These are phyloP conservation scores for Eulemur mongoz DNA, from an alignment of 2,797 vertebrate species.

Conservation along the genomic window DNA sequence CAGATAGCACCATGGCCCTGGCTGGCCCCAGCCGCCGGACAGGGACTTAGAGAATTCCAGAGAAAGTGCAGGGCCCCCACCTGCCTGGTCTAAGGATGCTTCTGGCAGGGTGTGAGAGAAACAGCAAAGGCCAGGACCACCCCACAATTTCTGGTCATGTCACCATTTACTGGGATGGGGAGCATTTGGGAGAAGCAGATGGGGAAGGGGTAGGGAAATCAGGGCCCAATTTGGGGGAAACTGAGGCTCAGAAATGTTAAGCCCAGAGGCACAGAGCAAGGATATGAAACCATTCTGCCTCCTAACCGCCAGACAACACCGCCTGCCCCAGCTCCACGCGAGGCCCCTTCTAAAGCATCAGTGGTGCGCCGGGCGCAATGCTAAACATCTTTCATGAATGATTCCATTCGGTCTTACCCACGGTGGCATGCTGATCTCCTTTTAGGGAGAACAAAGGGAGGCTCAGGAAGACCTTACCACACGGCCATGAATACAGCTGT, in stretches of 20 bases:
- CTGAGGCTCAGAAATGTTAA: not conserved
- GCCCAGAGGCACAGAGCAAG: not conserved
- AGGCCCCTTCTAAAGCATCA: not conserved
- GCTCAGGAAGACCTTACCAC: not conserved
- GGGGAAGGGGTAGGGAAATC: not conserved
- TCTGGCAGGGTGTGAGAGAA: not conserved
- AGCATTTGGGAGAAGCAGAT: not conserved
- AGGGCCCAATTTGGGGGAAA: not conserved
- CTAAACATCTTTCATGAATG: not conserved
- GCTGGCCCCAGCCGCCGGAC: not conserved
- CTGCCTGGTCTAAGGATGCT: not conserved
- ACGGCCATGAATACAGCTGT: too few relatives aligned
- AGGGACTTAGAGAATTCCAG: not conserved
- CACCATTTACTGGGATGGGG: not conserved
- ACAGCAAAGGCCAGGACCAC: not conserved
- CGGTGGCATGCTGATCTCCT: not conserved
- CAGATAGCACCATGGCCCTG: not conserved
- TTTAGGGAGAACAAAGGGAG: not conserved
- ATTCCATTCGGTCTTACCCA: not conserved
- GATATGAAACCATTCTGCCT: not conserved
- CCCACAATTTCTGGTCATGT: too few relatives aligned
- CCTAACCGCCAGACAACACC: rapidly evolving
- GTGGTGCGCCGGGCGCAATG: rapidly evolving
- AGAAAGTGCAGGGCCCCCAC: not conserved
- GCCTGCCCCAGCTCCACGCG: rapidly evolving